Evolutionary conservation across 2,888 invertebrate species (phyloP), one percentile per base, ranked within the genome.

Genomic region (Epinotia nisella): DNA sequence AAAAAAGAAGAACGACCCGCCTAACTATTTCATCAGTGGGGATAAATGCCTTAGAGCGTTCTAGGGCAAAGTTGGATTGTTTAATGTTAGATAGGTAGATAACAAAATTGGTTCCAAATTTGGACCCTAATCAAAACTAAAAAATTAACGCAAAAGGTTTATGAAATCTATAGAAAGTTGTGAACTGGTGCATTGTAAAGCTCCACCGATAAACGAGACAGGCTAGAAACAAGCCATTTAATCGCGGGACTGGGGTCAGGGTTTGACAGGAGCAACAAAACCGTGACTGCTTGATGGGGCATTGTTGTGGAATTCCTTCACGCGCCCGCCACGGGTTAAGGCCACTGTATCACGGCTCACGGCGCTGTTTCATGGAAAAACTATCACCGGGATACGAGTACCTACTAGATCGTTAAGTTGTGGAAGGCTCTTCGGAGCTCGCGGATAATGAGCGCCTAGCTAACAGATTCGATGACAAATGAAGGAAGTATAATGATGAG

Each of bases 221-320:
- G 15, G 39, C 49, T 62, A 62, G 62, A 49, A 62, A 49, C 49
- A 62, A 62, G 41, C 41, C 17, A 62, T 49, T 62, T 62, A 62
- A 62, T 62, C 62, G 62, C 62, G n/a, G n/a, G n/a, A n/a, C 49
- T 1, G 49, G 9, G 49, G 49, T 49, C 53, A 21, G n/a, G n/a
- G n/a, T 58, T 62, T 68, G 68, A 84, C 82, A 84, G 78, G 81
- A 82, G 87, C 85, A 86, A 88, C 86, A 87, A 86, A 82, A 82
- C 76, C 78, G 78, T 77, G 72, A 72, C 77, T 76, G 68, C 80
- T 87, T 87, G 87, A 90, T 89, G 88, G 90, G 80, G 88, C 84
- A 91, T 92, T 92, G 92, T 85, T 92, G 89, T 89, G 85, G 87
- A 86, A 92, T 92, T 91, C 92, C 91, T 81, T 88, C 92, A 92